Base-by-base conservation (phyloP, 2,888 invertebrate species). In the Pammene aurita region DNA sequence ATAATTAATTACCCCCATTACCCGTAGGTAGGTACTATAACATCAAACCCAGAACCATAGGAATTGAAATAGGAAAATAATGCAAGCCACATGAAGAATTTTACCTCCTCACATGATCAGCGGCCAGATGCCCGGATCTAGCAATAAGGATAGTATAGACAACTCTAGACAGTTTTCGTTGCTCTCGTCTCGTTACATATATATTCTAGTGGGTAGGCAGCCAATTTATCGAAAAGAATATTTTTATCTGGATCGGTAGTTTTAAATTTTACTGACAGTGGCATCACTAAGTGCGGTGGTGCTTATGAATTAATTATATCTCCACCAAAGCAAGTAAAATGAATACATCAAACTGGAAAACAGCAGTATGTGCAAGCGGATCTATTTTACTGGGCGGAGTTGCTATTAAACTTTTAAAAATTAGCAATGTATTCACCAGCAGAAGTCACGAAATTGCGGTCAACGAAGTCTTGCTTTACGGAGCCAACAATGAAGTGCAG, bases 391-490 rank as follows among this genome's bases (percentile, higher is more conserved):
- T 78, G 14, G 77, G 75, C 56, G 77, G 74, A 54, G 64, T 79
- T 48, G 75, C 71, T 5, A 72, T 68, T 38, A 75, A 73, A 69
- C 70, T 73, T 38, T 66, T 74, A 6, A 75, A 71, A 38, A 69
- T 46, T 4, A 35, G 56, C 16, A 44, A 52, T 6, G 13, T 68
- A 56, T 58, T 67, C 34, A 56, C 52, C 11, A 68, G 52, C n/a
- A 75, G 74, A 62, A 76, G 76, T 56, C 65, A 50, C 66, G 80
- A 82, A 4, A 46, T 61, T 9, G 67, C 73, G 1, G 78, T 88
- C 11, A 86, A 88, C 75, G 85, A 87, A 77, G 78, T 90, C 1
- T 75, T 90, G 61, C 79, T 89, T 50, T 88, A 88, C 70, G 88
- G 88, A 56, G 79, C 76, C 10, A 78, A 79, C 6, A 78, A 83